These are phyloP conservation scores for Sceliomorpha sp. DNA, from an alignment of 2,888 invertebrate species.

Conservation along the genomic window DNA sequence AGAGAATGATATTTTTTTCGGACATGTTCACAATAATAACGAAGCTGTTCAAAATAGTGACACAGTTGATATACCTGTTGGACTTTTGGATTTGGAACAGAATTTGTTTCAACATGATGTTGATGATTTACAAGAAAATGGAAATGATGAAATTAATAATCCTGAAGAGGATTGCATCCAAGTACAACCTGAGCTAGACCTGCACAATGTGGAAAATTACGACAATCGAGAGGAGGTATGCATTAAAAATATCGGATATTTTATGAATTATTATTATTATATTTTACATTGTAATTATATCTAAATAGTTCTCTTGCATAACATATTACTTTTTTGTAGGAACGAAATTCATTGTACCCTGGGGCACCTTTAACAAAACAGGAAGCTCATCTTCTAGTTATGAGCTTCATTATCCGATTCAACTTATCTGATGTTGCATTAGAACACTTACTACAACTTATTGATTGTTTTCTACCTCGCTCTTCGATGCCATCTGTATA, in stretches of 20 bases:
- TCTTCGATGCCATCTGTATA: conserved; percentile 5
- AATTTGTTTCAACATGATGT: conserved; percentile 5
- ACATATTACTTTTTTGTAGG: conserved; percentile 11
- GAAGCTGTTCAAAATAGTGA: not conserved
- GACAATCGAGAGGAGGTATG: not conserved
- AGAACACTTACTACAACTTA: conserved; percentile 8
- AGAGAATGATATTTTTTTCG: not conserved
- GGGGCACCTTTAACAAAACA: conserved; percentile 12
- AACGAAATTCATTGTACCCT: conserved; percentile 13
- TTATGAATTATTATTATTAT: too few species aligned
- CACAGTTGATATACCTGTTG: conserved; percentile 2
- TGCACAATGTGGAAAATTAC: not conserved
- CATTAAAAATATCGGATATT: not conserved
- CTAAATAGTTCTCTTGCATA: too few species aligned
- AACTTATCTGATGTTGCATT: conserved; percentile 14
- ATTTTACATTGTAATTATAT: too few species aligned
- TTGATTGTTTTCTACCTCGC: conserved; percentile 10
- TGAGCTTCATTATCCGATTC: conserved; percentile 7
- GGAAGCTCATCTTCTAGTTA: conserved; percentile 13
- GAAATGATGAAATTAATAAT: conserved; percentile 1
- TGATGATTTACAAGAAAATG: conserved; percentile 1
- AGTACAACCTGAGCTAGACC: not conserved
- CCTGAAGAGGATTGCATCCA: conserved; percentile 1
- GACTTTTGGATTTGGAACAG: conserved; percentile 5
- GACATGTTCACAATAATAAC: conserved; percentile 1